These are phyloP conservation scores for Athalia cordata DNA, from an alignment of 2,888 invertebrate genomes.

Conservation along the genomic window DNA sequence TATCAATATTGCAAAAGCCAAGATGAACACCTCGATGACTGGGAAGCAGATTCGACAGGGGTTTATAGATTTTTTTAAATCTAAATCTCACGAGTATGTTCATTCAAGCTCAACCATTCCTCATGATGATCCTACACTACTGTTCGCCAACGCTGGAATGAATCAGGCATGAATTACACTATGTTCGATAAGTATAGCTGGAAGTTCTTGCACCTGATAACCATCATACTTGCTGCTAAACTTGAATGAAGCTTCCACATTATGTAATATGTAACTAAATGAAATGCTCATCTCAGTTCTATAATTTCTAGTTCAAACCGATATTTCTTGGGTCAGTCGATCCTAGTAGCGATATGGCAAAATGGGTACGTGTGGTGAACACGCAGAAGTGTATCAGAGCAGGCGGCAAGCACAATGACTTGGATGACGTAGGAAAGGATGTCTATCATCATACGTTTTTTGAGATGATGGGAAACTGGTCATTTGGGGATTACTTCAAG, in stretches of 20 bases:
- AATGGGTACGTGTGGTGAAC: conserved; percentile 91
- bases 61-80: conserved; percentile 93
- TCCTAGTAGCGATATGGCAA: conserved; percentile 96
- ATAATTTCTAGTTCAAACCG: conserved; percentile 87
- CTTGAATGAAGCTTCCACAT: background rate
- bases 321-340: conserved; percentile 97
- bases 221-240: background rate
- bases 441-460: conserved; percentile 99
- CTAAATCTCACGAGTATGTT: conserved; percentile 92
- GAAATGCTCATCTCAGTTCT: conserved; percentile 20
- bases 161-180: conserved; percentile 83
- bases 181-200: conserved; percentile 21
- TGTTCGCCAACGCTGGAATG: conserved; percentile 99
- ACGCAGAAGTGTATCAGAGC: conserved; percentile 99
- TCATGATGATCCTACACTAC: conserved; percentile 96
- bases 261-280: background rate
- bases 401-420: conserved; percentile 99
- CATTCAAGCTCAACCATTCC: conserved; percentile 99
- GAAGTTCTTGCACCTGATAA: conserved; percentile 27
- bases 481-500: conserved; percentile 99
- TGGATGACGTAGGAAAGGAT: conserved; percentile 99
- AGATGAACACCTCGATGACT: conserved; percentile 78
- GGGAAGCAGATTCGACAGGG: conserved; percentile 88
- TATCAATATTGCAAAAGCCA: conserved; percentile 50
- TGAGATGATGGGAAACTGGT: conserved; percentile 99